Evolutionary conservation across 1,140 invertebrate genomes (phyloP), one percentile per base, ranked within the genome.

Genomic region (Nebria ingens): DNA sequence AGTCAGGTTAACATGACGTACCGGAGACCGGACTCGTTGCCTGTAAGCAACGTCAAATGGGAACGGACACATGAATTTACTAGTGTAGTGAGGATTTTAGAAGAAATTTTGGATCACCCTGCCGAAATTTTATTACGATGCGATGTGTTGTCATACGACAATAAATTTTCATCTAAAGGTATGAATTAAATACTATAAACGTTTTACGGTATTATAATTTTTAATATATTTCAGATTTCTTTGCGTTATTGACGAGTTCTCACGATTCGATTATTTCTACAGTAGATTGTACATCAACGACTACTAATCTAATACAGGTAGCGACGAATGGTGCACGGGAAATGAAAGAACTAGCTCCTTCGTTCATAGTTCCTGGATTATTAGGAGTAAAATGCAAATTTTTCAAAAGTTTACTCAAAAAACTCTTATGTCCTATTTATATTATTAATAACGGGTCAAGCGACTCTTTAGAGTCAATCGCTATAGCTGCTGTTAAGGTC

Each of bases 301-400:
- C 25, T 9, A 34, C n/a, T 1, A 58, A 63, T 20, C 57, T 69
- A 21, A 54, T 64, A 3, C 68, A 69, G 58, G 9, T 68, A 12
- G 56, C 62, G 9, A 66, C 66, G 2, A 60, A 66, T 19, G 64
- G 69, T 23, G 65, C 64, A 2, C 54, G 59, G 25, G 62, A 61
- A 34, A 64, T 71, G 1, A 50, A 66, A 29, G 70, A 71, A 56
- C 45, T 68, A 12, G 63, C 65, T 15, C 69, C 70, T 9, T 52
- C 71, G 0, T 70, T 71, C 53, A 58, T 71, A 9, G 62, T 71
- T 38, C 70, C 70, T 6, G 70, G 70, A 13, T 53, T 71, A 21
- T 63, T 56, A 22, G 61, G 62, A 9, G 19, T 49, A 4, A 55
- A 59, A 6, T 57, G 56, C 51, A 55, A 60, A 3, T 57, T 56